Evolutionary conservation across 2,113 vertebrate species (phyloP).

Genomic region (Zosterops borbonicus): DNA sequence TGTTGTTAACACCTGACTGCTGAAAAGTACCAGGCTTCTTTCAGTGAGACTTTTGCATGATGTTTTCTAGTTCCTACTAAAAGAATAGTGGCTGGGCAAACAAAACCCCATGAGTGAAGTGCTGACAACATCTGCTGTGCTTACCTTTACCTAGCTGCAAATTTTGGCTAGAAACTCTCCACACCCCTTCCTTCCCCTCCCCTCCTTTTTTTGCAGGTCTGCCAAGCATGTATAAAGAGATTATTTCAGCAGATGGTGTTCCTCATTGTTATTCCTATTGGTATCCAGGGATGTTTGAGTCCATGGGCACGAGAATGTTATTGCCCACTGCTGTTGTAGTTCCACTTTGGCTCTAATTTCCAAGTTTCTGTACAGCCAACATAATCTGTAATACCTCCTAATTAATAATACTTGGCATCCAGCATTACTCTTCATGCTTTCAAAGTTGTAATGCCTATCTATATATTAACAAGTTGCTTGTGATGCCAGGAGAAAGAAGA

Average conservation of each 20-base stretch:
- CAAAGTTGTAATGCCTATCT: background rate
- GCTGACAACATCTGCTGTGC: conserved; percentile 6
- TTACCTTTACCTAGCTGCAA: conserved; percentile 9
- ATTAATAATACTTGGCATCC: background rate
- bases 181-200: background rate
- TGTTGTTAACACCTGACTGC: conserved; percentile 31
- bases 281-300: conserved; percentile 1
- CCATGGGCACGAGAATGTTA: background rate
- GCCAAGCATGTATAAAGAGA: conserved; percentile 14
- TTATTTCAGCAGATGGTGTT: conserved; percentile 20
- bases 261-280: conserved; percentile 7
- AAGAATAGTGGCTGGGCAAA: background rate
- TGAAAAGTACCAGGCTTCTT: conserved; percentile 22
- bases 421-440: background rate
- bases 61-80: background rate
- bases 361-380: background rate
- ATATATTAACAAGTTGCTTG: background rate
- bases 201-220: background rate
- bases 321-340: background rate
- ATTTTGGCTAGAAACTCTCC: background rate
- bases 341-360: conserved; percentile 33
- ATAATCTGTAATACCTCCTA: background rate
- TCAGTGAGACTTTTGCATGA: background rate
- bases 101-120: background rate
- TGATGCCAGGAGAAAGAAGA: background rate